phyloP scores from a whole-genome alignment of 1,140 invertebrate genomes.

The Drosophila auraria region DNA sequence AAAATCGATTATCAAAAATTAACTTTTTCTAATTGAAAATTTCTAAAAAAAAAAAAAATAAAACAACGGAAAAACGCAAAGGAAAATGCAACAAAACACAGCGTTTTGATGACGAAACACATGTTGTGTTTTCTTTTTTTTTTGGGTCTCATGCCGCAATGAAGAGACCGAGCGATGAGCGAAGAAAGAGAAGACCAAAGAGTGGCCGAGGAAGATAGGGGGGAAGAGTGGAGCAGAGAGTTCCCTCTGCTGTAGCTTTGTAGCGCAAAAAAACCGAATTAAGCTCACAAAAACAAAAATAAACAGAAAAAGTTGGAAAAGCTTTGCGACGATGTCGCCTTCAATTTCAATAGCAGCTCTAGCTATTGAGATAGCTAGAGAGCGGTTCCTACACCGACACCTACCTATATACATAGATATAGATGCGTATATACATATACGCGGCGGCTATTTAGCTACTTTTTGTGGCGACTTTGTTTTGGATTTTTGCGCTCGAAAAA shows the following conservation, averaged over 20 bases:
- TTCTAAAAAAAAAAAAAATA: constrained; percentile 5
- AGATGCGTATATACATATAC: constrained; percentile 27
- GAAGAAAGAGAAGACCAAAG: constrained; percentile 19
- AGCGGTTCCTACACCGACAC: constrained; percentile 56
- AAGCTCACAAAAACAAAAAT: constrained; percentile 69
- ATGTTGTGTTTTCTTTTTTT: constrained; percentile 62
- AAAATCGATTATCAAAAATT: neutral
- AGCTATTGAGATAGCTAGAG: constrained; percentile 38
- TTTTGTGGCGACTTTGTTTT: constrained; percentile 57
- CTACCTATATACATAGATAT: constrained; percentile 26
- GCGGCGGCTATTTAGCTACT: constrained; percentile 61
- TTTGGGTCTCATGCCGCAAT: constrained; percentile 18
- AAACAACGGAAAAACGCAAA: constrained; percentile 40
- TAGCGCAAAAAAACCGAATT: constrained; percentile 65
- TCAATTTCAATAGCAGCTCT: constrained; percentile 72
- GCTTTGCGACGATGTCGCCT: constrained; percentile 70
- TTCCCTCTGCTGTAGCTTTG: constrained; percentile 71
- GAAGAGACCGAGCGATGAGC: constrained; percentile 18
- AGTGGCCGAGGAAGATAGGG: neutral
- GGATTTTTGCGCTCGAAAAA: constrained; percentile 23
- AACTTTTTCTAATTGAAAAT: neutral
- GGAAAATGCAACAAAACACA: constrained; percentile 65
- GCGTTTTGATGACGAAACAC: constrained; percentile 80
- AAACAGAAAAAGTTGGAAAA: constrained; percentile 54
- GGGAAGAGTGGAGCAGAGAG: constrained; percentile 5